These are phyloP conservation scores for Proisotoma minuta DNA, from an alignment of 2,888 invertebrate species.

Conservation along the genomic window DNA sequence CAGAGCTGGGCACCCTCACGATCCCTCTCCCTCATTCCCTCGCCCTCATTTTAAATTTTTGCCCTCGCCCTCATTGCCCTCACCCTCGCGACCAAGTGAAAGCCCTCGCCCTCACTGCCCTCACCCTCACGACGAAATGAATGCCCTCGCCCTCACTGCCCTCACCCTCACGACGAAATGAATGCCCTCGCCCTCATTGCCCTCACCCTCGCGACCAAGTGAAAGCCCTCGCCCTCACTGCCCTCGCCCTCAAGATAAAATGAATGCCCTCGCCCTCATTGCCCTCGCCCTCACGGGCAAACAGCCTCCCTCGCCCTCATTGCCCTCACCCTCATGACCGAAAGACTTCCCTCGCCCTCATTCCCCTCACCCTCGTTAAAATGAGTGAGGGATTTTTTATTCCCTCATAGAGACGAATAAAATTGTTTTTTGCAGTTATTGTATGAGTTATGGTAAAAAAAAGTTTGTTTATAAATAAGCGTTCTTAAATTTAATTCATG, in stretches of 20 bases:
- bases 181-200: neutral
- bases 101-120: too few species aligned
- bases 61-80: too few species aligned
- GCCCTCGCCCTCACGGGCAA: neutral
- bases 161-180: too few species aligned
- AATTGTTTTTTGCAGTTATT: too few species aligned
- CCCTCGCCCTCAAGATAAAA: neutral
- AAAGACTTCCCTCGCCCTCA: neutral
- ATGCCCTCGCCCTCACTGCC: too few species aligned
- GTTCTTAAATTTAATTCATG: too few species aligned
- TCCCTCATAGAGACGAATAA: neutral
- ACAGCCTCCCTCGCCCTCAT: neutral
- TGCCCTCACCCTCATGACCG: neutral
- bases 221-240: neutral
- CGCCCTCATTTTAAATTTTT: neutral
- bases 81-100: too few species aligned
- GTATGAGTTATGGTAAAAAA: too few species aligned
- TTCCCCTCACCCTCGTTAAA: neutral
- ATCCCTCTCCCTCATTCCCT: neutral
- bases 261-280: neutral
- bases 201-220: neutral
- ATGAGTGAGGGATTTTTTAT: neutral
- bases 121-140: too few species aligned
- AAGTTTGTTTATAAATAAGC: too few species aligned
- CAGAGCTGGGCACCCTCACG: neutral